Evolutionary conservation across 2,797 vertebrate species (phyloP), one percentile per base, ranked within the genome.

Genomic region (Artibeus lituratus): DNA sequence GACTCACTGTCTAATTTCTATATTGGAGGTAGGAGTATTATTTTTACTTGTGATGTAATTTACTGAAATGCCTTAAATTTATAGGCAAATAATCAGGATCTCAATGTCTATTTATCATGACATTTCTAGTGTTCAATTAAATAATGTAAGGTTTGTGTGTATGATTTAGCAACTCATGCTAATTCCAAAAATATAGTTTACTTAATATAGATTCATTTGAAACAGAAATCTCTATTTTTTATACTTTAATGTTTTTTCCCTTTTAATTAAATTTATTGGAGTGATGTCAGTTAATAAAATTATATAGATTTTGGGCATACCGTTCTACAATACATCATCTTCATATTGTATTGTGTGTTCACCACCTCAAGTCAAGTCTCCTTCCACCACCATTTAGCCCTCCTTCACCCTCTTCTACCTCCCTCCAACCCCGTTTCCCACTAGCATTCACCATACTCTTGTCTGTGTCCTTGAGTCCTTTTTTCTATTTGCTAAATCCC

Each of bases 1-100:
- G 29, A 32, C n/a, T 49, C 44, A 7, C 3, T 42, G 78, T 57
- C 57, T 49, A 77, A 47, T 77, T 70, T 84, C 42, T 70, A 2
- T 21, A 24, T 8, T 49, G 15, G 57, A 92, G 32, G 15, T 44
- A 82, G 24, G 57, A 77, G 89, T 35, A 24, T 37, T 44, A 35
- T 55, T 96, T 49, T 87, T 39, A 65, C 18, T 35, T 77, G 42
- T 90, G 4, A 7, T 69, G 26, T 77, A 57, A 89, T 74, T 95
- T 65, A 42, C 24, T 87, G 32, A 83, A 74, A 55, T 86, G 19
- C 51, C 72, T 87, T 92, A 95, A 74, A 77, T 83, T 87, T 92
- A 65, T 24, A 70, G 65, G 67, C 29, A 96, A 93, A 74, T 89
- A 91, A 84, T 94, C 92, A 91, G 42, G 35, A 73, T 86, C n/a